Evolutionary conservation across 2,797 vertebrate genomes (phyloP).

Genomic region (Margarornis squamiger): DNA sequence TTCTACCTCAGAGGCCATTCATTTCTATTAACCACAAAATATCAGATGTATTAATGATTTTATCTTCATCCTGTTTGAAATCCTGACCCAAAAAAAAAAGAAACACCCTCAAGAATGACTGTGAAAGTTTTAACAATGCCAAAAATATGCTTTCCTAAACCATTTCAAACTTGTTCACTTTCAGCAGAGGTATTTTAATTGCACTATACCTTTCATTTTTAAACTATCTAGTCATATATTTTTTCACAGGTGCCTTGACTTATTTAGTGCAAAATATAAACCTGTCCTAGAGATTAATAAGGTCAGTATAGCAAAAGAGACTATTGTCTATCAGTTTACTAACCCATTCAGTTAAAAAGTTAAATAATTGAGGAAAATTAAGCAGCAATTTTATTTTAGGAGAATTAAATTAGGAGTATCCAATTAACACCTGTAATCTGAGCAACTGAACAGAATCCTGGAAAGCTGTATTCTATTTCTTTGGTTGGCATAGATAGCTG

Average conservation of each 20-base stretch:
- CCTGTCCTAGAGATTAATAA: neutral
- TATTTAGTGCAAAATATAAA: neutral
- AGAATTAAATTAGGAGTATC: neutral
- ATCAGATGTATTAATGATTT: neutral
- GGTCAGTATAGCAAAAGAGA: neutral
- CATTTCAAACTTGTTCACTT: neutral
- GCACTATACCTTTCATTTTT: neutral
- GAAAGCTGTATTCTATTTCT: neutral
- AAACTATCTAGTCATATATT: neutral
- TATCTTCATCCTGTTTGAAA: neutral
- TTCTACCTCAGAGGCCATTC: neutral
- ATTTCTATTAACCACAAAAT: neutral
- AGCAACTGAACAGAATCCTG: neutral
- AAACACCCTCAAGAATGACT: neutral
- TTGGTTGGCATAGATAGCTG: accelerated
- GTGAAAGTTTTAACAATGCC: neutral
- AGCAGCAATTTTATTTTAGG: neutral
- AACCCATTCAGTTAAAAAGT: neutral
- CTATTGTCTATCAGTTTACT: neutral
- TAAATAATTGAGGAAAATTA: neutral
- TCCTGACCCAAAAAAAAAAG: neutral
- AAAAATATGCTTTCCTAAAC: neutral
- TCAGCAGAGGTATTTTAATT: neutral
- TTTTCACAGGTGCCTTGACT: neutral
- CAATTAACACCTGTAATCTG: neutral